A percentile compares a stretch with the other conserved stretches of the same genome.
Conservation (phyloP, 2,888 invertebrate genomes). For the Cactoblastis cactorum region DNA sequence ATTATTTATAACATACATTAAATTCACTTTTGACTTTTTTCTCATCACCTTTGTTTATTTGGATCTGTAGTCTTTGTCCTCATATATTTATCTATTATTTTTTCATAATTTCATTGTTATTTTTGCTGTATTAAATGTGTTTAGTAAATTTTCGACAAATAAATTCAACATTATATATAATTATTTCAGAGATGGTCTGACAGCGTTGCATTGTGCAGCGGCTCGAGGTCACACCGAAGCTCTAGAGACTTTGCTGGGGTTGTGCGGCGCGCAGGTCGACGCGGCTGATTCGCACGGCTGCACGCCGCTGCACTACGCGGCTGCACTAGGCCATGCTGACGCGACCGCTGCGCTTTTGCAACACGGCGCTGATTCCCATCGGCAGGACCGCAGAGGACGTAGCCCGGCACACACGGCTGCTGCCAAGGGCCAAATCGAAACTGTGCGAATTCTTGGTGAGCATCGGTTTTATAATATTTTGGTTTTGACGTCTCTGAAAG, state of each 20-base stretch:
- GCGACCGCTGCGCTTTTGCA: constrained; percentile 93
- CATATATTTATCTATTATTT: no score
- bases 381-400: constrained; percentile 94
- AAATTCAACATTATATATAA: neutral
- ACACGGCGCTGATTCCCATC: constrained; percentile 93
- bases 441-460: constrained; percentile 84
- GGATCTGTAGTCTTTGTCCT: no score
- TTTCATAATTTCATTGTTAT: no score
- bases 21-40: no score
- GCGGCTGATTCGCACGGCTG: constrained; percentile 96
- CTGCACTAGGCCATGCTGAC: constrained; percentile 96
- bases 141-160: no score
- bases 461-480: neutral
- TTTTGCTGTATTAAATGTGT: no score
- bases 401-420: constrained; percentile 97
- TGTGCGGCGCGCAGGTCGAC: constrained; percentile 94
- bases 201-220: constrained; percentile 97
- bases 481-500: no score
- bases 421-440: constrained; percentile 96
- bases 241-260: constrained; percentile 90
- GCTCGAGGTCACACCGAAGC: constrained; percentile 97
- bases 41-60: no score
- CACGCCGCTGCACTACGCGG: constrained; percentile 97
- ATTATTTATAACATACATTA: no score
- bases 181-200: constrained; percentile 90